Percentiles rank a stretch among this genome's conserved stretches.
These are phyloP conservation scores for Peromyscus attwateri DNA, from an alignment of 2,797 vertebrate genomes.

Conservation along the genomic window DNA sequence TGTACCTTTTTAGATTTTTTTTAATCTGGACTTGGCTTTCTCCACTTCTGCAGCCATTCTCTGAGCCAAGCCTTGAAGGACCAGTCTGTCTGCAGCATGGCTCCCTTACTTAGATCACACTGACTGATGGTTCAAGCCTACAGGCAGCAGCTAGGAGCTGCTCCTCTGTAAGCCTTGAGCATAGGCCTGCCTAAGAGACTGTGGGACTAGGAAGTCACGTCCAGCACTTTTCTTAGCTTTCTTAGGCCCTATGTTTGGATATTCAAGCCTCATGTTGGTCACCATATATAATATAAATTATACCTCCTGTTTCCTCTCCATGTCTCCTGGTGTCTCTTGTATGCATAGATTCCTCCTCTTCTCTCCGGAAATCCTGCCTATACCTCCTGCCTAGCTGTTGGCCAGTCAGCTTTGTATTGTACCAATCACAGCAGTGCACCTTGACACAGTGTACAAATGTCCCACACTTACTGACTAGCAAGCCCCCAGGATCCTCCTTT, in stretches of 20 bases:
- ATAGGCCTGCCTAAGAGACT: background rate
- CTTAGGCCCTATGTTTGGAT: background rate
- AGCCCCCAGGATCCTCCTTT: no score
- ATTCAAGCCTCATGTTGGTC: background rate
- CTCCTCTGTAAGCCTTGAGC: background rate
- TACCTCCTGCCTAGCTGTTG: background rate
- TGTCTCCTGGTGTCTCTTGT: background rate
- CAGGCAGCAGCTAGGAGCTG: background rate
- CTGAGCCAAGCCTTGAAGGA: no score
- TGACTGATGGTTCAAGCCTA: background rate
- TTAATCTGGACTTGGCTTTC: no score
- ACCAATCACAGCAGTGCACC: background rate
- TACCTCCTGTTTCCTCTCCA: background rate
- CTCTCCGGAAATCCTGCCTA: background rate
- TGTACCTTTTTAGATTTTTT: no score
- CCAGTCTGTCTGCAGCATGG: background rate
- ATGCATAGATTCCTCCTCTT: background rate
- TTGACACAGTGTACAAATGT: background rate
- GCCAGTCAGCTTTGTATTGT: background rate
- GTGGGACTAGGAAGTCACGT: background rate
- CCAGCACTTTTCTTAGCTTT: background rate
- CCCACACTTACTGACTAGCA: background rate
- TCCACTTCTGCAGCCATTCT: no score
- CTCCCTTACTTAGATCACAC: background rate
- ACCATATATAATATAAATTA: background rate